Conservation (phyloP, 2,888 invertebrate genomes). For the Cryptus viduatorius region DNA sequence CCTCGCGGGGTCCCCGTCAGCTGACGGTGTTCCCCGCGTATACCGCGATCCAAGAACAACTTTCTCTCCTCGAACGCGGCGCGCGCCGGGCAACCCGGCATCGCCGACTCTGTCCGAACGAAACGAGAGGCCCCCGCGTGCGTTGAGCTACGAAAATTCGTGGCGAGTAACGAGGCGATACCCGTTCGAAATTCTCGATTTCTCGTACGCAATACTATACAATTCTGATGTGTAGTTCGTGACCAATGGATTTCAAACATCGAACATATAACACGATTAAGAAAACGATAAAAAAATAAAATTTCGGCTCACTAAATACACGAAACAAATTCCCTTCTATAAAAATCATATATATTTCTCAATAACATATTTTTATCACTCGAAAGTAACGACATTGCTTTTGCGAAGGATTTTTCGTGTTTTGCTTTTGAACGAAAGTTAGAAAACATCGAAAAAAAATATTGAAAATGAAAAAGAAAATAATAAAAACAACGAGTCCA, state of each 20-base stretch:
- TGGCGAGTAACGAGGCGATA: not conserved
- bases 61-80: constrained; percentile 46
- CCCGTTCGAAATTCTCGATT: not conserved
- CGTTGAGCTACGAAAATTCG: not conserved
- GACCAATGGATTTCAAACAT: not conserved
- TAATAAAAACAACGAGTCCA: too few relatives aligned
- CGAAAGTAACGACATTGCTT: not conserved
- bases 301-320: not conserved
- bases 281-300: not conserved
- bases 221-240: not conserved
- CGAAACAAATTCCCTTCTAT: not conserved
- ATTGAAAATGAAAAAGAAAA: too few relatives aligned
- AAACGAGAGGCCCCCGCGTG: not conserved
- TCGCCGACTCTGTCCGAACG: not conserved
- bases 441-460: too few relatives aligned
- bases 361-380: not conserved
- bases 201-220: not conserved
- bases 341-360: not conserved
- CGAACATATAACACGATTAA: constrained; percentile 10
- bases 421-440: not conserved
- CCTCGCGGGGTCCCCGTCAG: constrained; percentile 49
- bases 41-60: constrained; percentile 58
- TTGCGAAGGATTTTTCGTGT: not conserved
- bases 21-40: constrained; percentile 57
- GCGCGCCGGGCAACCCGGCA: not conserved